phyloP scores from a whole-genome alignment of 2,888 invertebrate species.

The Antheraea assamensis region DNA sequence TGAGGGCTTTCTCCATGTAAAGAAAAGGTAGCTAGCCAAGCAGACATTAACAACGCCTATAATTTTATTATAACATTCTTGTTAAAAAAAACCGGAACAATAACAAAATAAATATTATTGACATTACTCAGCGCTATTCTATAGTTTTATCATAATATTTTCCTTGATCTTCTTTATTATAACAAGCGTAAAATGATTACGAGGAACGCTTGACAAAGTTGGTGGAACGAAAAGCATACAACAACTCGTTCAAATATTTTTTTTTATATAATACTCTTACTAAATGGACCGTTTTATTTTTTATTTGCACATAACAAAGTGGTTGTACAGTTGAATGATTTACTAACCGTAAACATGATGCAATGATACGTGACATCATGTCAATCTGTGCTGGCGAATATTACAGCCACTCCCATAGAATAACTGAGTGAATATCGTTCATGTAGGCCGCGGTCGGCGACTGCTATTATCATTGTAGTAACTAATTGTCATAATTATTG shows the following conservation, averaged over 20 bases:
- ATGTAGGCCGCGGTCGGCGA: conserved; percentile 36
- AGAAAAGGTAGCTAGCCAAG: no score
- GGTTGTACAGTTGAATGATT: conserved; percentile 28
- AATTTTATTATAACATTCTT: no score
- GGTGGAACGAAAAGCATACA: not conserved
- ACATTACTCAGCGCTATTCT: not conserved
- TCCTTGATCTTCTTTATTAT: not conserved
- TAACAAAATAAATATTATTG: no score
- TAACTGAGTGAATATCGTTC: conserved; percentile 56
- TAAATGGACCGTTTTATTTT: conserved; percentile 23
- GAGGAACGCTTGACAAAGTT: not conserved
- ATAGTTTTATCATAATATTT: not conserved
- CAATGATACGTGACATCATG: conserved; percentile 63
- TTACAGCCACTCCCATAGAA: conserved; percentile 56
- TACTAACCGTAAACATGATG: conserved; percentile 41
- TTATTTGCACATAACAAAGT: conserved; percentile 25
- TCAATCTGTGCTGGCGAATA: conserved; percentile 50
- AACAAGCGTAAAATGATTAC: conserved; percentile 4
- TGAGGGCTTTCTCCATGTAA: no score
- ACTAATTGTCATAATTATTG: conserved; percentile 62
- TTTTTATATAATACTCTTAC: conserved; percentile 17
- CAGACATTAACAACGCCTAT: no score
- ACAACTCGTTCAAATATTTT: conserved; percentile 5
- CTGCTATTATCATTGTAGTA: conserved; percentile 57
- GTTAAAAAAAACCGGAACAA: no score